These are phyloP conservation scores for Alethe diademata DNA, from an alignment of 2,113 vertebrate species.

Conservation along the genomic window DNA sequence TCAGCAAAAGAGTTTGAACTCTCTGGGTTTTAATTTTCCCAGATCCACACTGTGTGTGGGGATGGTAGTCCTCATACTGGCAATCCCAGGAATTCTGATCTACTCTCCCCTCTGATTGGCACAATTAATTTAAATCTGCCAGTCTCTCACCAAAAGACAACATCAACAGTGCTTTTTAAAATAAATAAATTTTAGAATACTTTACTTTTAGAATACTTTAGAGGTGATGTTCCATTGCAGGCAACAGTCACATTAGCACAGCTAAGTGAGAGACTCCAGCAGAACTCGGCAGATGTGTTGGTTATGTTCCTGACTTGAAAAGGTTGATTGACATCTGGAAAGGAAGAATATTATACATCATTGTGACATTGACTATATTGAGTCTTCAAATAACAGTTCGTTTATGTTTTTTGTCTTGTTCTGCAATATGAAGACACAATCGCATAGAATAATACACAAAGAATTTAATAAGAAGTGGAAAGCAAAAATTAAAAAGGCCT, in stretches of 20 bases:
- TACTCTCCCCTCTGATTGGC: background rate
- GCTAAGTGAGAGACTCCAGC: accelerated
- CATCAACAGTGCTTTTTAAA: background rate
- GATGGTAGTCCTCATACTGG: background rate
- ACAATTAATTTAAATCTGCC: background rate
- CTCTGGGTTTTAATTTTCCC: background rate
- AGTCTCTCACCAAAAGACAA: background rate
- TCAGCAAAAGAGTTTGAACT: background rate
- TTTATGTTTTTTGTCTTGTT: background rate
- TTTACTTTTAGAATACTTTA: background rate
- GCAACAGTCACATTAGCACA: accelerated
- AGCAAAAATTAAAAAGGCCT: background rate
- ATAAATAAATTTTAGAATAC: background rate
- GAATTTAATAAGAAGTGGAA: background rate
- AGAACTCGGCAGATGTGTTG: accelerated
- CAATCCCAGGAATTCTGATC: background rate
- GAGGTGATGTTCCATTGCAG: accelerated
- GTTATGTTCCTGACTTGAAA: accelerated
- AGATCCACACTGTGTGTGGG: too few species aligned
- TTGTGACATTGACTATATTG: background rate
- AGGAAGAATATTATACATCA: background rate
- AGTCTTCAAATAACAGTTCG: background rate
- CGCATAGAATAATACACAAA: background rate
- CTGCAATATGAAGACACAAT: background rate
- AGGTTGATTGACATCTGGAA: accelerated